A percentile compares a stretch with the other conserved stretches of the same genome.
Evolutionary conservation across 2,888 invertebrate genomes (phyloP).

Genomic region (Caenorhabditis japonica): DNA sequence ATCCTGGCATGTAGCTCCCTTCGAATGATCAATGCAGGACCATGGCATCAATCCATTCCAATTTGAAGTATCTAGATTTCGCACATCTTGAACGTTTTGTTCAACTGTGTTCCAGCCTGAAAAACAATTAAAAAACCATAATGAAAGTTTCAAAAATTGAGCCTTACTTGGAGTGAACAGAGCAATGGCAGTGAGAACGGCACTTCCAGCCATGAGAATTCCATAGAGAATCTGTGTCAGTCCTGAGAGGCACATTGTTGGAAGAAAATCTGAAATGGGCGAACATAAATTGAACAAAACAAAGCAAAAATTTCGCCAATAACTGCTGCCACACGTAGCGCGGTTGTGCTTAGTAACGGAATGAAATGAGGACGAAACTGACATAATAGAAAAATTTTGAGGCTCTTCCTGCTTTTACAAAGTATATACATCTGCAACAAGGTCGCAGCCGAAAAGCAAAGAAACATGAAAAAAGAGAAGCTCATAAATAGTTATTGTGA

Average conservation of each 20-base stretch:
- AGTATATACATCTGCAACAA: constrained; percentile 23
- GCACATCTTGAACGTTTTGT: constrained; percentile 10
- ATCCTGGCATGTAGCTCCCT: constrained; percentile 27
- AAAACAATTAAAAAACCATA: not conserved
- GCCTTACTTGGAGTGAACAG: constrained; percentile 59
- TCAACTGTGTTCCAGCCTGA: constrained; percentile 49
- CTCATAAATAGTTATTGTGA: not conserved
- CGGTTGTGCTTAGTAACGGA: constrained; percentile 48
- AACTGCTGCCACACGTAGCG: constrained; percentile 23
- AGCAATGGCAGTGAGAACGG: constrained; percentile 55
- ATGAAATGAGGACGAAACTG: constrained; percentile 6
- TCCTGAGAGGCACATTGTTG: constrained; percentile 60
- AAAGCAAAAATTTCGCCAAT: too few species aligned
- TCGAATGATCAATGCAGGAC: constrained; percentile 38
- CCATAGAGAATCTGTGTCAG: constrained; percentile 64
- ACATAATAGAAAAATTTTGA: constrained; percentile 31
- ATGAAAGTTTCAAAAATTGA: not conserved
- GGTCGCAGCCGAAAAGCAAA: too few species aligned
- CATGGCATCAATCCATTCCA: constrained; percentile 56
- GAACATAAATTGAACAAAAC: too few species aligned
- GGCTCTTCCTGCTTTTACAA: too few species aligned
- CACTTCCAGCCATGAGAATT: constrained; percentile 53
- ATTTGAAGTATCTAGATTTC: not conserved
- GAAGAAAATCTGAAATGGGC: too few species aligned
- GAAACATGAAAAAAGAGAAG: constrained; percentile 1